These are phyloP conservation scores for Moxostoma hubbsi DNA, from an alignment of 2,797 vertebrate species.

Conservation along the genomic window DNA sequence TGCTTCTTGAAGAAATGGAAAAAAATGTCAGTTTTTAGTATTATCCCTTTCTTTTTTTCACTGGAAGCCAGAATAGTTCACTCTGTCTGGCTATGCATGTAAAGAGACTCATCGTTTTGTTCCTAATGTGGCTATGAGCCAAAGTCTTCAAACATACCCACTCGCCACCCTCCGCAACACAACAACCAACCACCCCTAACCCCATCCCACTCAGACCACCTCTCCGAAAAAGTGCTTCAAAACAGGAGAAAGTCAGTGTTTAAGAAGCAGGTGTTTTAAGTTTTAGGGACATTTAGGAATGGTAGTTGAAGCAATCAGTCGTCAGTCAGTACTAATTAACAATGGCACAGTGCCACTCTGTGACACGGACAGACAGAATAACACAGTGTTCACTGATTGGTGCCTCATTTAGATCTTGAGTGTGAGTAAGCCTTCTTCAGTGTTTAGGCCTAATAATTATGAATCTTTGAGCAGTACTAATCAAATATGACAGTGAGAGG, in stretches of 20 bases:
- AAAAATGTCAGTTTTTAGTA: conserved; percentile 51
- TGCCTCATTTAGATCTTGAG: conserved; percentile 62
- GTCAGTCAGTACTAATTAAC: conserved; percentile 78
- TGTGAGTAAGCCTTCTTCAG: conserved; percentile 50
- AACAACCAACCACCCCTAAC: conserved; percentile 39
- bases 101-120: conserved; percentile 85
- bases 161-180: conserved; percentile 55
- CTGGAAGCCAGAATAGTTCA: conserved; percentile 75
- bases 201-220: conserved; percentile 53
- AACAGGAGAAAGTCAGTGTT: conserved; percentile 74
- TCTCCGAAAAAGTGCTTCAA: conserved; percentile 51
- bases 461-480: conserved; percentile 52
- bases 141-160: conserved; percentile 78
- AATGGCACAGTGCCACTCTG: conserved; percentile 74
- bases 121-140: conserved; percentile 74
- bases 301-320: conserved; percentile 76
- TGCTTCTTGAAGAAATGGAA: conserved; percentile 53
- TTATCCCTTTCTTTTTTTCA: conserved; percentile 59
- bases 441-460: conserved; percentile 54
- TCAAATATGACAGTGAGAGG: conserved; percentile 59
- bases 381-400: conserved; percentile 80
- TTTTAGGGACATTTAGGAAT: conserved; percentile 77
- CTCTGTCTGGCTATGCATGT: conserved; percentile 84
- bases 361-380: conserved; percentile 73
- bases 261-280: conserved; percentile 84